Evolutionary conservation across 2,113 vertebrate genomes (phyloP).

Genomic region (Orientallactaga bullata): DNA sequence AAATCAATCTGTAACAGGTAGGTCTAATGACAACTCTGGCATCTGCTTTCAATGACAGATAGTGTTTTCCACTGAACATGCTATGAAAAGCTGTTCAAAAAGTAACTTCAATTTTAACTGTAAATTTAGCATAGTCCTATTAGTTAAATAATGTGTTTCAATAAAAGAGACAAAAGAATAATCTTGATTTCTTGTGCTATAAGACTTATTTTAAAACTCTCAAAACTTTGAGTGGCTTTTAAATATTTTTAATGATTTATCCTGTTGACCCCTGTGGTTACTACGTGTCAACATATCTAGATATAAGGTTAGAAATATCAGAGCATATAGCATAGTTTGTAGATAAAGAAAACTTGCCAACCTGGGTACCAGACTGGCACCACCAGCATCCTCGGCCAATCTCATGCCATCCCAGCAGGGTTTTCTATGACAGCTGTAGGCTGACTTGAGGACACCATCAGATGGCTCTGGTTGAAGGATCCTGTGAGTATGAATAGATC

Average conservation of each 20-base stretch:
- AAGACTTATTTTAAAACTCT: conserved; percentile 20
- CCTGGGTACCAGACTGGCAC: background rate
- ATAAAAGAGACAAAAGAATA: conserved; percentile 30
- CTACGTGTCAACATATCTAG: background rate
- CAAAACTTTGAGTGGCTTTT: background rate
- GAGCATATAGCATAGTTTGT: background rate
- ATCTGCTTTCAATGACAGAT: background rate
- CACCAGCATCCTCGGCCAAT: background rate
- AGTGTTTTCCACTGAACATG: background rate
- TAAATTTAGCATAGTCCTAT: background rate
- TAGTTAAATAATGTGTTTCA: background rate
- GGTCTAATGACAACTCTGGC: background rate
- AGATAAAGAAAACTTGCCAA: conserved; percentile 55
- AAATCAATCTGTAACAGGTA: background rate
- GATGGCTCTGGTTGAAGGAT: background rate
- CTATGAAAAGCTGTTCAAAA: background rate
- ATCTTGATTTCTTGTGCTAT: background rate
- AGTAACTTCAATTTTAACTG: conserved; percentile 7
- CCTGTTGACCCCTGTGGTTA: background rate
- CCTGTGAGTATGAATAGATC: background rate
- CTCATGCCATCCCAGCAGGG: background rate
- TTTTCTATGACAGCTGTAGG: background rate
- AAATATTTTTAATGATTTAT: background rate
- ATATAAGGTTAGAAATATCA: background rate
- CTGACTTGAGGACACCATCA: conserved; percentile 17